Conservation (phyloP, 1,140 invertebrate species). For the Papilio polytes region DNA sequence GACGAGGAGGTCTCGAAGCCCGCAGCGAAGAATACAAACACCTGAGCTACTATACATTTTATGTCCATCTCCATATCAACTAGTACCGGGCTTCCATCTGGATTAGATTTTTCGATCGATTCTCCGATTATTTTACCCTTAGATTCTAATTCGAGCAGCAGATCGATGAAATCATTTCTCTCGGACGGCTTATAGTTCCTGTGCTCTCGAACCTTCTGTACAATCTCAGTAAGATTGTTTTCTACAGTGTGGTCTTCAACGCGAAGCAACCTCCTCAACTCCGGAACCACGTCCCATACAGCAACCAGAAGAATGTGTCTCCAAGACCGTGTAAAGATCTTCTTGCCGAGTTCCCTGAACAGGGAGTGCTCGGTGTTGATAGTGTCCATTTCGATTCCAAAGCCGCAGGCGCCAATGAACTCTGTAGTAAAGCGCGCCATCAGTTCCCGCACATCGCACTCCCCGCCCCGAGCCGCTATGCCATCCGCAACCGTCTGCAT, state of each 20-base stretch:
- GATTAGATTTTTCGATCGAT: conserved; percentile 67
- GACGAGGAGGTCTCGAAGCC: conserved; percentile 49
- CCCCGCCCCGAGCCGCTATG: conserved; percentile 42
- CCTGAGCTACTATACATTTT: conserved; percentile 60
- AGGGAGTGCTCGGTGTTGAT: conserved; percentile 74
- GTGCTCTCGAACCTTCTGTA: conserved; percentile 67
- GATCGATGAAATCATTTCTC: conserved; percentile 84
- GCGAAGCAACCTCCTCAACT: conserved; percentile 40
- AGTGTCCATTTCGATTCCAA: conserved; percentile 81
- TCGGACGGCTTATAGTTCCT: conserved; percentile 67
- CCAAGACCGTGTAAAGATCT: conserved; percentile 51
- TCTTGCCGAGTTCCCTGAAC: conserved; percentile 75
- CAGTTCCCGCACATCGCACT: conserved; percentile 58
- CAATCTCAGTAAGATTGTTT: conserved; percentile 52
- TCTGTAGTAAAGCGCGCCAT: conserved; percentile 75
- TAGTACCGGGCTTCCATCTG: conserved; percentile 50
- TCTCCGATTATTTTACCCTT: conserved; percentile 56
- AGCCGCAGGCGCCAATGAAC: conserved; percentile 82
- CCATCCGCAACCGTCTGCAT: conserved; percentile 64
- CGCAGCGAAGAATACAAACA: conserved; percentile 51
- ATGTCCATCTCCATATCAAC: conserved; percentile 58
- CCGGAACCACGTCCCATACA: conserved; percentile 48
- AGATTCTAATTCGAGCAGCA: conserved; percentile 81
- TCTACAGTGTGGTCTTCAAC: conserved; percentile 59
- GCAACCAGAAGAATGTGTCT: conserved; percentile 18